Base-by-base conservation (phyloP, 2,888 invertebrate species). In the Oscheius sp. region DNA sequence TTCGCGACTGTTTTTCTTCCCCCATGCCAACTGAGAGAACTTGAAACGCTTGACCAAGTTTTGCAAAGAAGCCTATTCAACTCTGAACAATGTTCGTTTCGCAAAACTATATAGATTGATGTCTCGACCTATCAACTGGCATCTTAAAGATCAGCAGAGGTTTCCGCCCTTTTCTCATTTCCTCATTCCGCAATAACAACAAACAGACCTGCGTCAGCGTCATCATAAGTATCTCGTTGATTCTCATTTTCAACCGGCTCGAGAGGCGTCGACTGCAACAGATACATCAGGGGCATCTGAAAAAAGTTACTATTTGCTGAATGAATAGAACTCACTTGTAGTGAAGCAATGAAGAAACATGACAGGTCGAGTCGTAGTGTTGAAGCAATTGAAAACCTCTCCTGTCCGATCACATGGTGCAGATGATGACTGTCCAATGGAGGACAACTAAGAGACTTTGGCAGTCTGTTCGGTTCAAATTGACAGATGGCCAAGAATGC, bases 261-360 rank as follows among this genome's bases (percentile, higher is more conserved):
- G 21, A 68, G n/a, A 10, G 53, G 48, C 10, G 74, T 74, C 0
- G 74, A 55, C 13, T 58, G 66, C 50, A 74, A 51, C 1, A 74
- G 53, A 48, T 74, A 74, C 68, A 68, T 68, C 29, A 74, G 33
- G 9, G 74, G 74, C 50, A 74, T 66, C 74, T 73, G 47, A 21
- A 65, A 53, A 21, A 1, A 1, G 2, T 11, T 50, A 5, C 3
- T 33, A 33, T 55, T 33, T 9, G 48, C 11, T 2, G 9, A 48
- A 5, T 2, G 21, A 2, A 13, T 2, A 21, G 5, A 2, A 58
- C 33, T 9, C 32, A 71, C 71, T 47, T 72, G 72, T 11, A 72
- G 35, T 2, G 53, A n/a, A 21, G 72, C 72, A 13, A 60, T 21
- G 33, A 63, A 37, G 29, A 72, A 62, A 32, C 72, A 60, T 9